Evolutionary conservation across 2,113 vertebrate species (phyloP).

Genomic region (Zapornia atra): DNA sequence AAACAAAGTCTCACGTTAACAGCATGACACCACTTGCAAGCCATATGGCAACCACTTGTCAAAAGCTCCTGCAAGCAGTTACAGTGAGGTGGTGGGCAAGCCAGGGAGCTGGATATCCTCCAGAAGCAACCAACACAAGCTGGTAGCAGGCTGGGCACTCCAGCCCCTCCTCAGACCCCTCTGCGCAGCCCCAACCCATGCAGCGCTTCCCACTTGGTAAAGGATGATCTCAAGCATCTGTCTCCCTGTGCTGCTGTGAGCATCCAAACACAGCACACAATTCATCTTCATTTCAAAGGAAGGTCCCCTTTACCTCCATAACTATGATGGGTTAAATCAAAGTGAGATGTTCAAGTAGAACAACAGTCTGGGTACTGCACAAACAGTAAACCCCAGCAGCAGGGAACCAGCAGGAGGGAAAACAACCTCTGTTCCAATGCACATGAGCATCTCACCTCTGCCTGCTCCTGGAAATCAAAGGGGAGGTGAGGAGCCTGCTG

Average conservation of each 20-base stretch:
- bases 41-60: neutral
- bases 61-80: neutral
- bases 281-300: neutral
- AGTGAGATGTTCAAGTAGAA: rapidly evolving
- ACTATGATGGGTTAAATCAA: neutral
- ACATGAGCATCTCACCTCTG: rapidly evolving
- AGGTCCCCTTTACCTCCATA: neutral
- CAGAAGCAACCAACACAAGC: neutral
- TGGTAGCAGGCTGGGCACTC: neutral
- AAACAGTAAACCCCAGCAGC: neutral
- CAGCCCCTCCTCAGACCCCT: neutral
- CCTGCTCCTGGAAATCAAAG: neutral
- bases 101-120: rapidly evolving
- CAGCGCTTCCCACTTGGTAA: rapidly evolving
- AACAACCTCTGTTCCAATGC: rapidly evolving
- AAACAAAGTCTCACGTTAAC: neutral
- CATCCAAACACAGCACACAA: neutral
- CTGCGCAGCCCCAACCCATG: neutral
- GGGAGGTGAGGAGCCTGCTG: neutral
- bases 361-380: neutral
- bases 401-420: neutral
- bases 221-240: neutral
- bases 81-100: rapidly evolving
- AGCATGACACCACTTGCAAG: neutral
- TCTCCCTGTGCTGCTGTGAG: neutral